Percentiles rank a stretch among this genome's conserved stretches.
phyloP scores from a whole-genome alignment of 2,888 invertebrate genomes.

The Sesia apiformis region DNA sequence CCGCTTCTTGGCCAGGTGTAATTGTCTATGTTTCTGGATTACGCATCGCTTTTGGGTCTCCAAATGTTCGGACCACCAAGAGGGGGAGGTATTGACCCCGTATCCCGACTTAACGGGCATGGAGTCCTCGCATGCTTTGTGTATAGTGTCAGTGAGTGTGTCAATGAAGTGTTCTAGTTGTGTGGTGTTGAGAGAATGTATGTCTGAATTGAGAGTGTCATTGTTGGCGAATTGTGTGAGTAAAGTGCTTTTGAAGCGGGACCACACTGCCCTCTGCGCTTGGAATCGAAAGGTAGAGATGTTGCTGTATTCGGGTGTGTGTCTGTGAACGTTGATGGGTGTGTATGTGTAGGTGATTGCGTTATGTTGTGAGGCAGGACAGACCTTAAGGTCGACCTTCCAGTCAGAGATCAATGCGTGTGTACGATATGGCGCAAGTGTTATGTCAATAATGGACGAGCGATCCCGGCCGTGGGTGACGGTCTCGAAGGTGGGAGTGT shows the following conservation, averaged over 20 bases:
- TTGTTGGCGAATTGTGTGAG: neutral
- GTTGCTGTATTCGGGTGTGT: neutral
- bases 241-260: neutral
- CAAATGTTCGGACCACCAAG: neutral
- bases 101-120: neutral
- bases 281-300: neutral
- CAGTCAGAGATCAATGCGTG: neutral
- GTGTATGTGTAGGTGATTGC: neutral
- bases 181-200: neutral
- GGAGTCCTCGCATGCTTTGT: neutral
- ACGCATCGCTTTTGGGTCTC: neutral
- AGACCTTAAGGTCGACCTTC: neutral
- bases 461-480: neutral
- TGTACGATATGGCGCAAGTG: neutral
- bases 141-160: neutral
- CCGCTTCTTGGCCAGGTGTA: neutral
- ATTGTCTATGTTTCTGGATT: neutral
- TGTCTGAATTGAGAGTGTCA: neutral
- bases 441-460: constrained; percentile 1
- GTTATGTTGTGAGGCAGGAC: constrained; percentile 8
- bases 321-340: neutral
- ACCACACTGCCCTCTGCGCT: neutral
- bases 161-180: neutral
- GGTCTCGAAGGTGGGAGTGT: neutral
- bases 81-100: neutral